Evolutionary conservation across 1,140 invertebrate species (phyloP).

Genomic region (Paraescarpia echinospica): DNA sequence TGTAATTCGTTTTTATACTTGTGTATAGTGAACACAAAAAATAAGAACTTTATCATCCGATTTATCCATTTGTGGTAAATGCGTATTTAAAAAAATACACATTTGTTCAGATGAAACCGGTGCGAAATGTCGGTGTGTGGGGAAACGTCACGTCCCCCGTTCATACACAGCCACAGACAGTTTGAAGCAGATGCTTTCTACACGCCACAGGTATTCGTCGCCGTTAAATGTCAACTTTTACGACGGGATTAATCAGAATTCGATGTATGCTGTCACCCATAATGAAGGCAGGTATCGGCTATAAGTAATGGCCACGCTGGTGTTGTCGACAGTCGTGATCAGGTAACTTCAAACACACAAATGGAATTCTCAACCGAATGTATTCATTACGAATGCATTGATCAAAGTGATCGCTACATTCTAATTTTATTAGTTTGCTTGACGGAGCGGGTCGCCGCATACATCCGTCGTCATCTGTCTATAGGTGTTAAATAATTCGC

Average conservation of each 20-base stretch:
- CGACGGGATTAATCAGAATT: neutral
- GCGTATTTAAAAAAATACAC: neutral
- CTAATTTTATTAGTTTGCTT: neutral
- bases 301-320: neutral
- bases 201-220: neutral
- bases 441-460: neutral
- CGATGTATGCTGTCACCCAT: neutral
- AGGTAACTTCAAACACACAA: neutral
- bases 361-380: neutral
- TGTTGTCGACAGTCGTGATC: neutral
- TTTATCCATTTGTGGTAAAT: neutral
- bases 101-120: neutral
- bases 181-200: neutral
- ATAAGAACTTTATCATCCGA: neutral
- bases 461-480: neutral
- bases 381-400: neutral
- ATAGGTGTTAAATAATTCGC: slow-evolving; percentile 1
- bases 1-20: neutral
- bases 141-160: neutral
- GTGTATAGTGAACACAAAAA: neutral
- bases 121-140: neutral
- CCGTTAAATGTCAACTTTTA: neutral
- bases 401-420: neutral
- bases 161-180: neutral
- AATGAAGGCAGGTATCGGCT: neutral